These are phyloP conservation scores for Cyphomyrus discorhynchus DNA, from an alignment of 2,113 vertebrate genomes.

Conservation along the genomic window DNA sequence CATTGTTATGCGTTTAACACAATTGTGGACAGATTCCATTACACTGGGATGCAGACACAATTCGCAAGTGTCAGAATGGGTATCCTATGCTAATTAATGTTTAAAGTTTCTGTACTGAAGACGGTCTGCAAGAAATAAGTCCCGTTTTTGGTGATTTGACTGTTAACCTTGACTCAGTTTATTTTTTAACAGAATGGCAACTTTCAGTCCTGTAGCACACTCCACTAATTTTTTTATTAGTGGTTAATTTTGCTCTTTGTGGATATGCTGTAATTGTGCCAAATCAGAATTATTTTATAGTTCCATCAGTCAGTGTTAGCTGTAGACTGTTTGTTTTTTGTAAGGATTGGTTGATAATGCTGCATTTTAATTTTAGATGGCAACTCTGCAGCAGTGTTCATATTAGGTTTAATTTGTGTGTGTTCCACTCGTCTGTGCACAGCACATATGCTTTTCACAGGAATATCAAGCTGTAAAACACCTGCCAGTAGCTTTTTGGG, in stretches of 20 bases:
- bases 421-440: neutral
- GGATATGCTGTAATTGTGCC: neutral
- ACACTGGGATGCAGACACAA: neutral
- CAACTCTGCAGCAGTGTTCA: neutral
- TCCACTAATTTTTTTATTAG: neutral
- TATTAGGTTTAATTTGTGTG: neutral
- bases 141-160: neutral
- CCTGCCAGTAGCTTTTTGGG: constrained; percentile 2
- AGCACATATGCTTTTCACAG: neutral
- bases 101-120: neutral
- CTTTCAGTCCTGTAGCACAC: neutral
- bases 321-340: neutral
- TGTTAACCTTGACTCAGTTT: neutral
- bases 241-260: neutral
- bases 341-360: neutral
- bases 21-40: neutral
- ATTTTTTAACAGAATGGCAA: neutral
- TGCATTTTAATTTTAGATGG: neutral
- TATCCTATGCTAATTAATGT: neutral
- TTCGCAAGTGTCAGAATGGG: neutral
- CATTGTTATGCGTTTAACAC: neutral
- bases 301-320: neutral
- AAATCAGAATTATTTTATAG: neutral
- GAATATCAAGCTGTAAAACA: neutral
- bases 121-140: neutral